Evolutionary conservation across 2,888 invertebrate genomes (phyloP).

Genomic region (Andrena marginata): DNA sequence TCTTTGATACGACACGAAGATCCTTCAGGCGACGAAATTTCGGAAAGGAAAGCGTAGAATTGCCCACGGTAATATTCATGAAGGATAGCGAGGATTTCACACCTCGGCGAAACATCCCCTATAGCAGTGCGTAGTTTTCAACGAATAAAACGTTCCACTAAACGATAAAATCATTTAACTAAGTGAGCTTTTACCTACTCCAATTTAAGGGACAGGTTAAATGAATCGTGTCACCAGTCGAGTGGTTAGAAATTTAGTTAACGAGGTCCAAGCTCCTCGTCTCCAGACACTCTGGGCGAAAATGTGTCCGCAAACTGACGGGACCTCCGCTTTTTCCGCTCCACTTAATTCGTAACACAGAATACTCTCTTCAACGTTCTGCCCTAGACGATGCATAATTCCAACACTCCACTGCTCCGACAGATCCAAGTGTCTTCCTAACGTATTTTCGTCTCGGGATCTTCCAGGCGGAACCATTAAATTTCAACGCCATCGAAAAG

Average conservation of each 20-base stretch:
- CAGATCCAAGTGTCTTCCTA: background rate
- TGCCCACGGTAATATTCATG: too few relatives aligned
- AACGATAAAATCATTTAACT: too few relatives aligned
- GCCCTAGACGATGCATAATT: constrained; percentile 12
- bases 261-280: background rate
- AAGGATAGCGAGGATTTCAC: too few relatives aligned
- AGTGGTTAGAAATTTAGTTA: background rate
- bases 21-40: too few relatives aligned
- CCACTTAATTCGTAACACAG: constrained; percentile 22
- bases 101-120: too few relatives aligned
- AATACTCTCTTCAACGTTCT: background rate
- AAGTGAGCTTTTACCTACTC: too few relatives aligned
- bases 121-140: too few relatives aligned
- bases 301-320: background rate
- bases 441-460: background rate
- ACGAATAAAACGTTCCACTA: too few relatives aligned
- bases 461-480: background rate
- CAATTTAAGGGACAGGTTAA: background rate
- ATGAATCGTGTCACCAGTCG: background rate
- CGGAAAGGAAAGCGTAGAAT: too few relatives aligned
- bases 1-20: too few relatives aligned
- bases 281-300: background rate
- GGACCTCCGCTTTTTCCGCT: constrained; percentile 3
- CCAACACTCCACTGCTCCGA: background rate
- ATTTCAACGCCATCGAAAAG: background rate